Conservation (phyloP, 2,113 vertebrate genomes). For the Anguilla japonica region DNA sequence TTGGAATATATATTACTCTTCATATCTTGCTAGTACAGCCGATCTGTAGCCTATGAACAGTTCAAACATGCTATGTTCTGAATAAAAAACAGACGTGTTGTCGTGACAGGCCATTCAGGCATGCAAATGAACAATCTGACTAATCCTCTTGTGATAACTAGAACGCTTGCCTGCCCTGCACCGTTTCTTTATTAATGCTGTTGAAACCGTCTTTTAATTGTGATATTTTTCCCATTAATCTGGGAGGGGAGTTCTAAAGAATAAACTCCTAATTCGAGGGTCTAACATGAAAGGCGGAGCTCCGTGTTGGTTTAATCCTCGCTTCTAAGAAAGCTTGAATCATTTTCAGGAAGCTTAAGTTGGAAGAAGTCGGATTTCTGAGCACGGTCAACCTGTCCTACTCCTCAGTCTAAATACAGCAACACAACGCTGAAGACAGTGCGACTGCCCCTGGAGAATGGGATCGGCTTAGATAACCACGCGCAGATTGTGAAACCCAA, state of each 20-base stretch:
- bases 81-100: background rate
- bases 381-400: background rate
- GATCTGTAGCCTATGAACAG: background rate
- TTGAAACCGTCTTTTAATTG: background rate
- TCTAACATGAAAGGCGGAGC: constrained; percentile 37
- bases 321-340: constrained; percentile 50
- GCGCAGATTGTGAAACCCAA: background rate
- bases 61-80: background rate
- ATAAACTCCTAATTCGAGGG: background rate
- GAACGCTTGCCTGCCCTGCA: background rate
- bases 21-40: background rate
- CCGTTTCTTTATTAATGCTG: background rate
- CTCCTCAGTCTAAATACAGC: background rate
- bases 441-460: background rate
- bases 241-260: background rate
- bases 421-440: background rate
- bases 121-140: background rate
- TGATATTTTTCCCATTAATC: background rate
- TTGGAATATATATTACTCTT: too few species aligned
- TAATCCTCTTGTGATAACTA: background rate
- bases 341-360: constrained; percentile 60
- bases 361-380: background rate
- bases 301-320: constrained; percentile 37
- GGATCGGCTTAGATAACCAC: background rate
- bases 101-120: background rate